A percentile compares a stretch with the other conserved stretches of the same genome.
phyloP scores from a whole-genome alignment of 2,113 vertebrate species.

The Panthera leo region DNA sequence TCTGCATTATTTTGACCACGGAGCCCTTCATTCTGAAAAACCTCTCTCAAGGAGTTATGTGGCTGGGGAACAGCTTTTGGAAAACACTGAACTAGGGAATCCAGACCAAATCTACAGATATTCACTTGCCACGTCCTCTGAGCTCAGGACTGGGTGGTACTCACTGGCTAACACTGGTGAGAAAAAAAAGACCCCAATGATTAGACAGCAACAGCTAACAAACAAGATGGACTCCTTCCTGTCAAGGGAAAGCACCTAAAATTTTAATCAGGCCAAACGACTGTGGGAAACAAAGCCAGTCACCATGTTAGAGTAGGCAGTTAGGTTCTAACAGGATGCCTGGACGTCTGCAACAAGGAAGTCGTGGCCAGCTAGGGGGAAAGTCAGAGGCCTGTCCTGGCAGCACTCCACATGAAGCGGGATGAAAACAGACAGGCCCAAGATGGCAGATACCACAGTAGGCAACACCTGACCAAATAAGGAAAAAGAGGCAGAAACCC shows the following conservation, averaged over 20 bases:
- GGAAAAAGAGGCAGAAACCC: background rate
- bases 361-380: background rate
- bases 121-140: background rate
- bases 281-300: background rate
- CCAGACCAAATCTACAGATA: background rate
- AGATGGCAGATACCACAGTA: background rate
- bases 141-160: background rate
- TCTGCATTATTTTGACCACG: background rate
- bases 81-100: background rate
- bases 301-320: background rate
- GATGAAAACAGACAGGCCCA: background rate
- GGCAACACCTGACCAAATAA: background rate
- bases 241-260: background rate
- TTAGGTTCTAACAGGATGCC: background rate
- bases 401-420: background rate
- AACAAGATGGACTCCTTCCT: background rate
- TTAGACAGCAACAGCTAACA: background rate
- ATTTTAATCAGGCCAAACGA: background rate
- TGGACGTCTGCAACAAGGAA: background rate
- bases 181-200: background rate
- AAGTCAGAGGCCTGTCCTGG: background rate
- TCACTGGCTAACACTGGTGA: background rate
- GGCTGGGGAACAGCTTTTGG: background rate
- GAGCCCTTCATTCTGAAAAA: background rate
- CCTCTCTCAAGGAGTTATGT: background rate